These are phyloP conservation scores for Anas platyrhynchos DNA, from an alignment of 2,113 vertebrate genomes.

Conservation along the genomic window DNA sequence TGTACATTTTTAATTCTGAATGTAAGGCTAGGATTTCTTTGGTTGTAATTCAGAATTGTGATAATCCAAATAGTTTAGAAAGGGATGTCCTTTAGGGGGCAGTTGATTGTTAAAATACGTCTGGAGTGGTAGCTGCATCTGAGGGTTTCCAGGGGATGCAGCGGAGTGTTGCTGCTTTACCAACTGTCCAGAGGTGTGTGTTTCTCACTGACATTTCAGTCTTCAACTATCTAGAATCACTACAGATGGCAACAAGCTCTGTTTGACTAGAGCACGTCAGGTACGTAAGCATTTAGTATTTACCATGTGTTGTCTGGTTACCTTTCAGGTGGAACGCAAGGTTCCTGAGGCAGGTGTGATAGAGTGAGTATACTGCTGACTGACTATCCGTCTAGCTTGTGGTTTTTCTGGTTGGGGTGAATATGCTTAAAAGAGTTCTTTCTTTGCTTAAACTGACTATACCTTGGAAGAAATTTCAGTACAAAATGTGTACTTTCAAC, in stretches of 20 bases:
- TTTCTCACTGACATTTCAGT: not conserved
- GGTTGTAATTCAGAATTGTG: not conserved
- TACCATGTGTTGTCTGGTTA: not conserved
- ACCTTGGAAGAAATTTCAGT: not conserved
- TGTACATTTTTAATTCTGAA: not conserved
- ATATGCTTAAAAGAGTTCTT: not conserved
- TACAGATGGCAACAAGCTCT: not conserved
- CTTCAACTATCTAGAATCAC: not conserved
- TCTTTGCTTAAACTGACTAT: not conserved
- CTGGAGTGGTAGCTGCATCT: not conserved
- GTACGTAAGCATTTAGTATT: not conserved
- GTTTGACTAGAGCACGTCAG: not conserved
- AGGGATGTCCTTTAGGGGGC: not conserved
- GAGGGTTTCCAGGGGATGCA: not conserved
- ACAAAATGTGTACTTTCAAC: not conserved
- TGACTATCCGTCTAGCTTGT: not conserved
- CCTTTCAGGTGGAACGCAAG: conserved; percentile 79
- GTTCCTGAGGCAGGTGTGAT: conserved; percentile 85
- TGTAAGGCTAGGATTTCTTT: not conserved
- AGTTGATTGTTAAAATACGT: not conserved
- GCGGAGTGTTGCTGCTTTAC: not conserved
- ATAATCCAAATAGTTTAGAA: not conserved
- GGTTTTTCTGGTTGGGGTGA: fast-evolving
- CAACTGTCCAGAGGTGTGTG: not conserved
- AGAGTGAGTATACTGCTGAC: conserved; percentile 83